These are phyloP conservation scores for Rhabditoides inermis DNA, from an alignment of 2,888 invertebrate species.

Conservation along the genomic window DNA sequence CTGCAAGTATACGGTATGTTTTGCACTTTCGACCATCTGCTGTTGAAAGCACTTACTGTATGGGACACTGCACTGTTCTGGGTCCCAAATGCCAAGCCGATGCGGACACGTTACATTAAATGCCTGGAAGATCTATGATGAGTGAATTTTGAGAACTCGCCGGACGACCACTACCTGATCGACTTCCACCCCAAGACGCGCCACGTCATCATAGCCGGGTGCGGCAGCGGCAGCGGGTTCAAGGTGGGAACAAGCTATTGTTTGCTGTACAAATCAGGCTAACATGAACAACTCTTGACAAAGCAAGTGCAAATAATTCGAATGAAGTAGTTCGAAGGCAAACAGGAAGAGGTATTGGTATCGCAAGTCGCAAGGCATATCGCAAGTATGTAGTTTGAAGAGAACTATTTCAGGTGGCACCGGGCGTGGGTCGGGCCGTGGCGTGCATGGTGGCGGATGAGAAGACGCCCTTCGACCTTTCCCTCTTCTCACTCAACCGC, in stretches of 20 bases:
- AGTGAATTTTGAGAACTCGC: slow-evolving; percentile 21
- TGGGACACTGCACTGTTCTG: too few species aligned
- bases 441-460: slow-evolving; percentile 22
- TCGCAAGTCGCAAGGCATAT: too few species aligned
- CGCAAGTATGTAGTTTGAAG: too few species aligned
- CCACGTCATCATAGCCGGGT: slow-evolving; percentile 41
- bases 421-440: slow-evolving; percentile 25
- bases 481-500: slow-evolving; percentile 15
- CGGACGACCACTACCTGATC: slow-evolving; percentile 27
- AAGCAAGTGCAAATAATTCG: background rate
- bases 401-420: slow-evolving; percentile 15
- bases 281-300: background rate
- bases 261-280: background rate
- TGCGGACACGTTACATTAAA: too few species aligned
- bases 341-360: too few species aligned
- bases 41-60: too few species aligned
- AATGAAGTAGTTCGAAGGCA: background rate
- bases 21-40: too few species aligned
- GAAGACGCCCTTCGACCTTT: slow-evolving; percentile 24
- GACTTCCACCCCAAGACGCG: slow-evolving; percentile 18
- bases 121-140: too few species aligned
- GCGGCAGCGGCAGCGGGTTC: slow-evolving; percentile 48
- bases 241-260: slow-evolving; percentile 25
- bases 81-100: too few species aligned
- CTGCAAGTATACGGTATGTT: slow-evolving; percentile 31